Percentiles rank a stretch among this genome's conserved stretches.
Conservation (phyloP, 2,113 vertebrate species). For the Platysteira castanea region DNA sequence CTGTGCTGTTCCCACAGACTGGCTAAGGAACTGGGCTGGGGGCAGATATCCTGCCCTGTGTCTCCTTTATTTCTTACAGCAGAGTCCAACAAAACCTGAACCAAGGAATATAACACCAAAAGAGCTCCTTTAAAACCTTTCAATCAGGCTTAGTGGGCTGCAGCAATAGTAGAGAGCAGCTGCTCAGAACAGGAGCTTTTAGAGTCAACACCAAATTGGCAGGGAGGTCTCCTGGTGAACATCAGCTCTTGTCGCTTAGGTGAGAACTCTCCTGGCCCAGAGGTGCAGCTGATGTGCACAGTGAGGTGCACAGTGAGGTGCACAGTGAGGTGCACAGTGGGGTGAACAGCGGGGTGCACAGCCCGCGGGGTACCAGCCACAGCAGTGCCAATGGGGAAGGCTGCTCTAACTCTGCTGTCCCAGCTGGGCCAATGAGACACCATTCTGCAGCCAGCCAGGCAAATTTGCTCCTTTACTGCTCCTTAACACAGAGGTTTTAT, state of each 20-base stretch:
- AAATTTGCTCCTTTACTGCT: not conserved
- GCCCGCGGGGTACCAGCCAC: rapidly evolving
- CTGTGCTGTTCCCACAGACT: not conserved
- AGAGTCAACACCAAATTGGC: not conserved
- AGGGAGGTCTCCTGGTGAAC: not conserved
- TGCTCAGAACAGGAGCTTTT: not conserved
- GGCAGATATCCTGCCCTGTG: not conserved
- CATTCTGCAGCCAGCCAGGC: not conserved
- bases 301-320: not conserved
- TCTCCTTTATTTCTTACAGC: not conserved
- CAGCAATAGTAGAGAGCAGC: not conserved
- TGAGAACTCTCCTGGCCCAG: not conserved
- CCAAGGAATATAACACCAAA: rapidly evolving
- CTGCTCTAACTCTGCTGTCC: not conserved
- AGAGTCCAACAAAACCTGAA: not conserved
- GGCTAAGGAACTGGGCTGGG: not conserved
- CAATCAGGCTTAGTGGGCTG: not conserved
- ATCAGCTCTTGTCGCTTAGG: not conserved
- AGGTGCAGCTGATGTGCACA: not conserved
- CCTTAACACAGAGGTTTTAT: not conserved
- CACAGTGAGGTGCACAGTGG: not conserved
- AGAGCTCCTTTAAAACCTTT: not conserved
- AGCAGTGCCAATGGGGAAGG: rapidly evolving
- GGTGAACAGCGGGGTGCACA: not conserved
- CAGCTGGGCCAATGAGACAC: not conserved